These are phyloP conservation scores for Brachypodius melanocephalos DNA, from an alignment of 2,113 vertebrate genomes.

Conservation along the genomic window DNA sequence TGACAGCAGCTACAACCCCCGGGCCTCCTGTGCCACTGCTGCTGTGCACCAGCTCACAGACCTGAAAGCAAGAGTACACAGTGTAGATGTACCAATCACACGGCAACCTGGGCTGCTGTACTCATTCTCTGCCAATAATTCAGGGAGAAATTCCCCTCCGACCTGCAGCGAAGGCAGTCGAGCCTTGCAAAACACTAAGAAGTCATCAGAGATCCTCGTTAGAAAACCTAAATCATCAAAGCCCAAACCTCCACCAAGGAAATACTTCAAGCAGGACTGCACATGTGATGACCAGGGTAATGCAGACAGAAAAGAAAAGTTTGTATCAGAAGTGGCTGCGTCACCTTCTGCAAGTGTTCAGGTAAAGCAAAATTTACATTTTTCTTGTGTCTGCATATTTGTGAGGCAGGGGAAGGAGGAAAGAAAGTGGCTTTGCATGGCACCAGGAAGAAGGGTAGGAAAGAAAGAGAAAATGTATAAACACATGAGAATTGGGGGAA, in stretches of 20 bases:
- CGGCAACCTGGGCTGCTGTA: conserved; percentile 2
- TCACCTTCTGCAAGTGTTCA: conserved; percentile 53
- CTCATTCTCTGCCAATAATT: background rate
- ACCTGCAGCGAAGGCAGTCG: conserved; percentile 46
- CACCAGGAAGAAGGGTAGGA: background rate
- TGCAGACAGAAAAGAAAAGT: conserved; percentile 52
- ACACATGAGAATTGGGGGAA: background rate
- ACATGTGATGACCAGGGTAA: conserved; percentile 59
- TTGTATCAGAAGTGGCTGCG: background rate
- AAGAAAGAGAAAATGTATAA: background rate
- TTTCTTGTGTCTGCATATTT: background rate
- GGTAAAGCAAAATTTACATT: conserved; percentile 65
- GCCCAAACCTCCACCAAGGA: conserved; percentile 76
- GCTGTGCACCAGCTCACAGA: conserved; percentile 36
- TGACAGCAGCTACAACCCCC: conserved; percentile 79
- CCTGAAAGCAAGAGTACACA: conserved; percentile 63
- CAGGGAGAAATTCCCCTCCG: conserved; percentile 64
- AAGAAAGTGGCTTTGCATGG: background rate
- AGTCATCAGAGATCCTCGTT: conserved; percentile 69
- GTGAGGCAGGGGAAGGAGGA: background rate
- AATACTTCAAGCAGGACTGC: conserved; percentile 80
- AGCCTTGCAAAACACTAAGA: conserved; percentile 68
- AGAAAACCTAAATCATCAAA: conserved; percentile 76
- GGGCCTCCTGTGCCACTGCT: conserved; percentile 2
- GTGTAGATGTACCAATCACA: conserved; percentile 71